Conservation (phyloP, 2,113 vertebrate species). For the Lasiurus borealis region DNA sequence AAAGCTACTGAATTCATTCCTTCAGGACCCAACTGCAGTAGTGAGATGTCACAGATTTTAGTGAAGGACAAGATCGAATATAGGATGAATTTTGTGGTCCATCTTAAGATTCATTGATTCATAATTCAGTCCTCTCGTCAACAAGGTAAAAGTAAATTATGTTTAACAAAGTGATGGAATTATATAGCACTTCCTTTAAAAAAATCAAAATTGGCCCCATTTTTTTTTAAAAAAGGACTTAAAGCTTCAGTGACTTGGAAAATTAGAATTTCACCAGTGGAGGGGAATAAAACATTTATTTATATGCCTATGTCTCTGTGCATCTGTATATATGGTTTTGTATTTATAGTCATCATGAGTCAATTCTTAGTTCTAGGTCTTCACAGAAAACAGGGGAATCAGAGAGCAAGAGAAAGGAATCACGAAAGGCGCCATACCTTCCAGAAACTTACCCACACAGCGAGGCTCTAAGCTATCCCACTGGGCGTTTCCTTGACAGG, state of each 20-base stretch:
- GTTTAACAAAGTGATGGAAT: slow-evolving; percentile 7
- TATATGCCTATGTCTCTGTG: not conserved
- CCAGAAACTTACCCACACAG: slow-evolving; percentile 94
- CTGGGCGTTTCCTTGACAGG: slow-evolving; percentile 92
- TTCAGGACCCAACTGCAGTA: not conserved
- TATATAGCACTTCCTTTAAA: not conserved
- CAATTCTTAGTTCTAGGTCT: not conserved
- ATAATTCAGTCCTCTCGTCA: not conserved
- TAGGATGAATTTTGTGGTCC: not conserved
- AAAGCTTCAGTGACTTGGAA: slow-evolving; percentile 39
- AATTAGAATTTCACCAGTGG: not conserved
- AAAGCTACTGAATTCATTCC: not conserved
- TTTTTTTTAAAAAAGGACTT: not conserved
- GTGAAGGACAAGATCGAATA: not conserved
- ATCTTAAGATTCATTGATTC: not conserved
- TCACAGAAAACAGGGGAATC: not conserved
- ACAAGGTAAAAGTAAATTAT: not conserved
- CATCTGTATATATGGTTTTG: too few species aligned
- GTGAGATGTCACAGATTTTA: not conserved
- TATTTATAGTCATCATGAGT: not conserved
- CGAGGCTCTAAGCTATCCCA: slow-evolving; percentile 94
- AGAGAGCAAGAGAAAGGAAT: not conserved
- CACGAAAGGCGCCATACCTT: not conserved
- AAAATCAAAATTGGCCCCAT: not conserved
- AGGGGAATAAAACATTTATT: not conserved